Evolutionary conservation across 2,888 invertebrate species (phyloP).

Genomic region (Drosophila merina): DNA sequence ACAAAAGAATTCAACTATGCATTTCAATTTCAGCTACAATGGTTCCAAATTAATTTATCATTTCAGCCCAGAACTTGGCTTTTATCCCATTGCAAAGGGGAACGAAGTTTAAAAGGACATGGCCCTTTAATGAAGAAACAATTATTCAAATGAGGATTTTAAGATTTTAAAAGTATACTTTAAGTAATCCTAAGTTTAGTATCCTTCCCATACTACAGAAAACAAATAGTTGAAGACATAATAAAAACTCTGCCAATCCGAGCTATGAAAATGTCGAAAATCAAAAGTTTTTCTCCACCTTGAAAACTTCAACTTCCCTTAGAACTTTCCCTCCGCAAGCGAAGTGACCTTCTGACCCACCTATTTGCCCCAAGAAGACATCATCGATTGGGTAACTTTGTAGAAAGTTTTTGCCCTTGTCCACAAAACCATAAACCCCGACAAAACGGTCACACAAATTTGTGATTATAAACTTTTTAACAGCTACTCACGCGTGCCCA

Average conservation of each 20-base stretch:
- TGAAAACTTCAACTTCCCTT: background rate
- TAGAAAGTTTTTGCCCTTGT: background rate
- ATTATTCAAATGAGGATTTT: too few species aligned
- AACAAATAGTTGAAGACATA: background rate
- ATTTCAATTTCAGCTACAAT: conserved; percentile 66
- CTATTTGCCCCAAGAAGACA: background rate
- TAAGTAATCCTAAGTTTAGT: background rate
- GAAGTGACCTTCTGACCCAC: background rate
- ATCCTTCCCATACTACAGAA: background rate
- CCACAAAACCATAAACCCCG: conserved; percentile 5
- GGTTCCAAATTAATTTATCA: conserved; percentile 68
- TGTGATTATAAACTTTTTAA: conserved; percentile 55
- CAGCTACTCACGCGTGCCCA: conserved; percentile 65
- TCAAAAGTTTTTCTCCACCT: background rate
- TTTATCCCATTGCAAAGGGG: background rate
- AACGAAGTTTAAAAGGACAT: background rate
- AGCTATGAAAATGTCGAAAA: background rate
- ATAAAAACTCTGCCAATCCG: background rate
- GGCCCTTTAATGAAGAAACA: background rate
- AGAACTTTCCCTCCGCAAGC: background rate
- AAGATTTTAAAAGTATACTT: too few species aligned
- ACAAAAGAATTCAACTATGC: conserved; percentile 52
- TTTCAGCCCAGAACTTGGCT: conserved; percentile 12
- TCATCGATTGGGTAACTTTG: conserved; percentile 14
- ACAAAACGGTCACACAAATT: conserved; percentile 29